phyloP scores from a whole-genome alignment of 1,140 invertebrate genomes.

The Sitobion miscanthi region DNA sequence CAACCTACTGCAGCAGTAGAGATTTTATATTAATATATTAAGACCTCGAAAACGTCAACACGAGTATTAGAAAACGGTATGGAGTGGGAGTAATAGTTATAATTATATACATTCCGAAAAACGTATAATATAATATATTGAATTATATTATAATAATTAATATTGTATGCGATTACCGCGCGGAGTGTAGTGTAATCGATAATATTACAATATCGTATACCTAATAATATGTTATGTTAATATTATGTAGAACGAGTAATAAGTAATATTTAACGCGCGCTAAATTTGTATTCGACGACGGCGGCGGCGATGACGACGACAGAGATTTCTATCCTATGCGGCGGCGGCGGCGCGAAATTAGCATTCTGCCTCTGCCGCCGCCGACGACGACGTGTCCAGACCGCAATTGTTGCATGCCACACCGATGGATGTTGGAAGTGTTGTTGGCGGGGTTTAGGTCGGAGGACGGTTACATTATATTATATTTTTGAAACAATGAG shows the following conservation, averaged over 20 bases:
- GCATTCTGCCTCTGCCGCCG: slow-evolving; percentile 30
- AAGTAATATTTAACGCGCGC: neutral
- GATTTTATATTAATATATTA: no score
- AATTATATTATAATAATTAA: neutral
- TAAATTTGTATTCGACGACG: neutral
- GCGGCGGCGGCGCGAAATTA: slow-evolving; percentile 31
- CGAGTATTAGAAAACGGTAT: neutral
- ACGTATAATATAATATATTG: neutral
- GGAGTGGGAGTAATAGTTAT: neutral
- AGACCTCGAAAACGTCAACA: slow-evolving; percentile 1
- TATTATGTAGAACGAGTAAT: neutral
- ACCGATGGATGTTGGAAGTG: neutral
- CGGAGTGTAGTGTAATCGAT: neutral
- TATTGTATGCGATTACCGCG: neutral
- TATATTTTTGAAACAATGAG: slow-evolving; percentile 34
- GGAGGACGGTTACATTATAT: neutral
- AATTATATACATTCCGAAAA: neutral
- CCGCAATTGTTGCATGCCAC: slow-evolving; percentile 49
- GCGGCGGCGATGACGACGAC: neutral
- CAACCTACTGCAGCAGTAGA: neutral
- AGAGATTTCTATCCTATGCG: slow-evolving; percentile 39
- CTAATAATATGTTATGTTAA: neutral
- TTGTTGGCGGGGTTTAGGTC: neutral
- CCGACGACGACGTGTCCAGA: slow-evolving; percentile 43
- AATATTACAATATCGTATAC: neutral